Conservation (phyloP, 2,113 vertebrate species). For the Microcebus lehilahytsara region DNA sequence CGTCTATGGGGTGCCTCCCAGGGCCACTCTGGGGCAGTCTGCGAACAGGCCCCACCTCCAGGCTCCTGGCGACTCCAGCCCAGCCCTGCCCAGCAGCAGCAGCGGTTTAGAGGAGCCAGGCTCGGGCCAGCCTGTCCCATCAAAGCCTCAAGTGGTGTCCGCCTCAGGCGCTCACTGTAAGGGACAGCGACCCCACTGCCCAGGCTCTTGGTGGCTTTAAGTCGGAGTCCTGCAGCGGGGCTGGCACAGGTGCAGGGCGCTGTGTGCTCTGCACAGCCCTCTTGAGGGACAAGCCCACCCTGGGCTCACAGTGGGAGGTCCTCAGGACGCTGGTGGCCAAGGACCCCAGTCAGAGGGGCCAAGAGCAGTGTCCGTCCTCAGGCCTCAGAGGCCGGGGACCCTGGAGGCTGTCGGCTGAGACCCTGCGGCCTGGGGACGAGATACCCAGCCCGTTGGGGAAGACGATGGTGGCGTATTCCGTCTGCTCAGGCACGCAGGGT, state of each 20-base stretch:
- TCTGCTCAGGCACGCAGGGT: neutral
- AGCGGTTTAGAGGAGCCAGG: neutral
- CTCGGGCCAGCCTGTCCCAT: neutral
- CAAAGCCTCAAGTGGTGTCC: too few species aligned
- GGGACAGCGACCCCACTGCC: neutral
- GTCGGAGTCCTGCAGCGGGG: neutral
- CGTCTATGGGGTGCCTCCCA: neutral
- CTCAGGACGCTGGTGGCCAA: neutral
- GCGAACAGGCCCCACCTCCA: neutral
- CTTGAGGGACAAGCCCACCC: fast-evolving
- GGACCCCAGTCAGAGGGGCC: conserved; percentile 60
- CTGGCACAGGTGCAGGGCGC: neutral
- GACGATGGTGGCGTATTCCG: conserved; percentile 62
- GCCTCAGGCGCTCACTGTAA: neutral
- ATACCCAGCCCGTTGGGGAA: neutral
- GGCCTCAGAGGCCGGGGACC: neutral
- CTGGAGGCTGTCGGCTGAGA: neutral
- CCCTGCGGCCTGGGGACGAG: neutral
- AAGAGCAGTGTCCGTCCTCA: conserved; percentile 57
- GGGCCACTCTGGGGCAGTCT: neutral
- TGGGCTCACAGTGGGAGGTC: neutral
- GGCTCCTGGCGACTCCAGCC: neutral
- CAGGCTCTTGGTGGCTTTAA: neutral
- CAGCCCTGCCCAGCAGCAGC: neutral
- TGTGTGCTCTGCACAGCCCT: fast-evolving